Percentiles rank a stretch among this genome's conserved stretches.
phyloP scores from a whole-genome alignment of 2,797 vertebrate species.

The Rhinophrynus dorsalis region DNA sequence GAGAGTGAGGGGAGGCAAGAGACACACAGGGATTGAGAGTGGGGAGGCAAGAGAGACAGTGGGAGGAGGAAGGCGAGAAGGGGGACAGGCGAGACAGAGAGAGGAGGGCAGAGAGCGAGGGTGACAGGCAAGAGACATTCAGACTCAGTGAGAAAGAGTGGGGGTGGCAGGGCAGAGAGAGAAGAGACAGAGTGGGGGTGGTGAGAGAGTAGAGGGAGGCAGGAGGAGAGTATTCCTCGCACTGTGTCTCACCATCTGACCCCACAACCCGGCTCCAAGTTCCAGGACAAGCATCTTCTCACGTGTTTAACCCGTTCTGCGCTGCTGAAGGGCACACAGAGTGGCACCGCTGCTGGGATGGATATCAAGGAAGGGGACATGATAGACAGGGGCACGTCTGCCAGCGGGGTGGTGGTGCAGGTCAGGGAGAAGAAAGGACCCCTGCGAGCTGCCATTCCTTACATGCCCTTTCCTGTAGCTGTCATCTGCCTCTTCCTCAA shows the following conservation, averaged over 20 bases:
- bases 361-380: conserved; percentile 48
- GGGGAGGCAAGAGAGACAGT: not conserved
- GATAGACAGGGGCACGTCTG: conserved; percentile 56
- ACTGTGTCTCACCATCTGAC: conserved; percentile 24
- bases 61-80: conserved; percentile 9
- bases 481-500: conserved; percentile 95
- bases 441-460: conserved; percentile 94
- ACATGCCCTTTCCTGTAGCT: conserved; percentile 93
- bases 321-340: not conserved
- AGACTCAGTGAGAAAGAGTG: not conserved
- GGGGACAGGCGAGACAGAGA: not conserved
- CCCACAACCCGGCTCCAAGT: conserved; percentile 7
- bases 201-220: conserved; percentile 34
- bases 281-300: conserved; percentile 16
- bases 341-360: not conserved
- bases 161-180: conserved; percentile 35
- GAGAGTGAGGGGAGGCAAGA: not conserved
- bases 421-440: conserved; percentile 94
- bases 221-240: not conserved
- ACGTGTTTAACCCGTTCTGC: not conserved
- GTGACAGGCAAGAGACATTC: not conserved
- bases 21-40: not conserved
- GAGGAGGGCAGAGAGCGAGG: conserved; percentile 7
- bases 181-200: too few relatives aligned
- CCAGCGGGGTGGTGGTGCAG: conserved; percentile 90